Evolutionary conservation across 2,888 invertebrate species (phyloP).

Genomic region (Autographa gamma): DNA sequence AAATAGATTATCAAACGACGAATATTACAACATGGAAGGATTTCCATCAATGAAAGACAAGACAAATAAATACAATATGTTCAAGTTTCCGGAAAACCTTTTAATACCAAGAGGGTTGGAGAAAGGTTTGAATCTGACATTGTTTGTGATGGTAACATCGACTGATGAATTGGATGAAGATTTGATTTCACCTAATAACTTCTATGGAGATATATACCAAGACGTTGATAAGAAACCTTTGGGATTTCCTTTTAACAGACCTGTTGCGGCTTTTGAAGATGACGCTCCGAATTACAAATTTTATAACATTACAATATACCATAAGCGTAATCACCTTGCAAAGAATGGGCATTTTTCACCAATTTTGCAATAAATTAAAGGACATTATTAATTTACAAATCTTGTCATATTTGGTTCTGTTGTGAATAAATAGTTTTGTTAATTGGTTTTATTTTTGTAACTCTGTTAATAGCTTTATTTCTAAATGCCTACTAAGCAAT

Average conservation of each 20-base stretch:
- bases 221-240: conserved; percentile 75
- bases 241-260: conserved; percentile 83
- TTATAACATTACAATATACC: conserved; percentile 77
- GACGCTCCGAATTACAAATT: conserved; percentile 76
- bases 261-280: conserved; percentile 62
- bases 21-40: conserved; percentile 68
- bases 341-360: conserved; percentile 71
- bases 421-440: background rate
- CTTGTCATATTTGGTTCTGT: too few species aligned
- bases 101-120: conserved; percentile 77
- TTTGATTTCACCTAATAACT: conserved; percentile 54
- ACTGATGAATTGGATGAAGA: conserved; percentile 60
- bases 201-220: conserved; percentile 63
- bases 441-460: background rate
- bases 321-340: conserved; percentile 65
- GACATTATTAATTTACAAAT: background rate
- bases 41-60: conserved; percentile 43
- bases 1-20: conserved; percentile 69
- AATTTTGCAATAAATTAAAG: conserved; percentile 70
- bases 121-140: conserved; percentile 76
- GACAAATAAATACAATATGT: conserved; percentile 71
- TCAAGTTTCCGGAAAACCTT: conserved; percentile 79
- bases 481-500: too few species aligned
- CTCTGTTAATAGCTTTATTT: background rate
- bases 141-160: conserved; percentile 79